phyloP scores from a whole-genome alignment of 2,888 invertebrate species.

The Torymus auratus region DNA sequence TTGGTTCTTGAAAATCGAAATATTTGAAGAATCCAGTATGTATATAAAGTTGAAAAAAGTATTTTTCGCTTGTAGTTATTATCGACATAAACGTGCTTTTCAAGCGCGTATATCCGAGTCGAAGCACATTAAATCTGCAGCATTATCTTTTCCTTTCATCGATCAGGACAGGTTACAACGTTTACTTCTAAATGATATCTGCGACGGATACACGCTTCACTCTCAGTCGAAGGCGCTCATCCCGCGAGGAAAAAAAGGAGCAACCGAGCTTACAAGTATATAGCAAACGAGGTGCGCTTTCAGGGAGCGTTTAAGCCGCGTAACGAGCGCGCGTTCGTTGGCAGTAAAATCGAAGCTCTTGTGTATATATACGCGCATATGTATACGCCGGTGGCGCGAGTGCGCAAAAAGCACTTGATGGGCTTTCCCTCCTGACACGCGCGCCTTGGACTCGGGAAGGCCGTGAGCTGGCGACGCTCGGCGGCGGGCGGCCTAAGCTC shows the following conservation, averaged over 20 bases:
- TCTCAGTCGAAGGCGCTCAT: too few relatives aligned
- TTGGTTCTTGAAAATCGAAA: constrained; percentile 8
- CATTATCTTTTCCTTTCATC: constrained; percentile 17
- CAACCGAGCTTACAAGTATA: background rate
- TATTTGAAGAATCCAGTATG: constrained; percentile 8
- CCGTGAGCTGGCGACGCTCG: constrained; percentile 71
- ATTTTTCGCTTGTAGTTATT: constrained; percentile 67
- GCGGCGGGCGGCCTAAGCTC: constrained; percentile 68
- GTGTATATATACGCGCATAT: too few relatives aligned
- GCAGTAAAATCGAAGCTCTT: constrained; percentile 60
- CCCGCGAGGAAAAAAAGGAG: background rate
- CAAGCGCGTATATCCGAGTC: background rate
- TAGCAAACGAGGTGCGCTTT: constrained; percentile 57
- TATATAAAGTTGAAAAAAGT: constrained; percentile 1
- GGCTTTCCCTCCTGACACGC: constrained; percentile 48
- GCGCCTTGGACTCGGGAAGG: background rate
- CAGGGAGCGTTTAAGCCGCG: constrained; percentile 53
- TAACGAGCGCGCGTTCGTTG: constrained; percentile 46
- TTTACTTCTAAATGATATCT: too few relatives aligned
- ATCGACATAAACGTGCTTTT: constrained; percentile 70
- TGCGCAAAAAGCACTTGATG: constrained; percentile 62
- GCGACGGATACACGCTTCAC: too few relatives aligned
- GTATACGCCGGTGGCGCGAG: too few relatives aligned
- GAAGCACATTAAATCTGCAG: constrained; percentile 53
- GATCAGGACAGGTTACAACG: background rate